Evolutionary conservation across 23 tunicate species (phyloP).

Genomic region (Diplosoma virens): DNA sequence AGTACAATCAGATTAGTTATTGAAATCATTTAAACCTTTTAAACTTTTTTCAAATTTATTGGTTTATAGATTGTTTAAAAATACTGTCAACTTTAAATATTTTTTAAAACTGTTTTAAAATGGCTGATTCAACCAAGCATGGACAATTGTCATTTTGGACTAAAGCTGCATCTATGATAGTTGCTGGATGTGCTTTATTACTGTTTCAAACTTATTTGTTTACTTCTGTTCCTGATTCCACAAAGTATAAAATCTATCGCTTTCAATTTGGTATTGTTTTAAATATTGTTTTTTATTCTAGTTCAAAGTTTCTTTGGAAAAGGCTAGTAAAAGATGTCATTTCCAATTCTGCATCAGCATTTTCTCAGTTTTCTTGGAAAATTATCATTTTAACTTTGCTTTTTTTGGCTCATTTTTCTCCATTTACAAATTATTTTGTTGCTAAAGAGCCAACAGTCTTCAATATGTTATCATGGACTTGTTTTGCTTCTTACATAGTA

Average conservation of each 20-base stretch:
- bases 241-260: slow-evolving; percentile 42
- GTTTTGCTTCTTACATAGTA: slow-evolving; percentile 41
- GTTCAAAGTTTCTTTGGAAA: slow-evolving; percentile 46
- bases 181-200: too few relatives aligned
- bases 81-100: too few relatives aligned
- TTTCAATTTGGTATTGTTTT: slow-evolving; percentile 42
- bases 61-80: too few relatives aligned
- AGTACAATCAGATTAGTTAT: too few relatives aligned
- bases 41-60: too few relatives aligned
- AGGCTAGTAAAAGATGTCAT: neutral
- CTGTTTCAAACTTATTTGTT: too few relatives aligned
- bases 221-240: neutral
- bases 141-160: too few relatives aligned
- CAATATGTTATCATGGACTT: slow-evolving; percentile 41
- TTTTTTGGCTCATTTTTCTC: slow-evolving; percentile 27
- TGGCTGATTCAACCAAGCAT: too few relatives aligned
- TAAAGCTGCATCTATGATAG: too few relatives aligned
- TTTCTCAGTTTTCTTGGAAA: slow-evolving; percentile 26
- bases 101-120: too few relatives aligned
- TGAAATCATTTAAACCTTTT: too few relatives aligned
- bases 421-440: slow-evolving; percentile 14
- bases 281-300: slow-evolving; percentile 14
- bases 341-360: neutral
- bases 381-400: neutral
- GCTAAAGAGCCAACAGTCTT: slow-evolving; percentile 35